Conservation (phyloP, 2,888 invertebrate genomes). For the Catocala sponsa region DNA sequence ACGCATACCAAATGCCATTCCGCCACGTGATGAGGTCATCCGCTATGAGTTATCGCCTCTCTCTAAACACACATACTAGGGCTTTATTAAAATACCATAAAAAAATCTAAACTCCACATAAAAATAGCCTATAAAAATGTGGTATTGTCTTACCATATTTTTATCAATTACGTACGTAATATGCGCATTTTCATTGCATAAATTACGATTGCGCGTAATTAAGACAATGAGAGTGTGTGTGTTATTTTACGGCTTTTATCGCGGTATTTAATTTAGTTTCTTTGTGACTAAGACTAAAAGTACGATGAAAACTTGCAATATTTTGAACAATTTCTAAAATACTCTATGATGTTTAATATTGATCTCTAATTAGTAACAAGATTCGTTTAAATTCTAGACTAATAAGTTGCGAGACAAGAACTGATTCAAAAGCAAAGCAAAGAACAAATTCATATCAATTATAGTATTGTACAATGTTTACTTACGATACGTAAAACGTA, state of each 20-base stretch:
- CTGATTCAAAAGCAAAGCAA: slow-evolving; percentile 24
- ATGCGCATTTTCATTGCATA: no score
- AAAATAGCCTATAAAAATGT: no score
- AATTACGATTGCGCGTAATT: no score
- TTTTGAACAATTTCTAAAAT: no score
- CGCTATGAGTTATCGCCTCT: slow-evolving; percentile 59
- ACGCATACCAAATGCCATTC: slow-evolving; percentile 71
- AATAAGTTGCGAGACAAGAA: slow-evolving; percentile 19
- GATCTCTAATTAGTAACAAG: neutral
- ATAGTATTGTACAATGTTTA: slow-evolving; percentile 36
- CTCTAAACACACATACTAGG: slow-evolving; percentile 64
- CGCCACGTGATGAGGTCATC: slow-evolving; percentile 60
- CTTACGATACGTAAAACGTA: slow-evolving; percentile 51
- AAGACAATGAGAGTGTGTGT: no score
- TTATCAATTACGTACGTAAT: no score
- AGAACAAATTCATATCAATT: neutral
- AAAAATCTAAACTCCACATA: slow-evolving; percentile 6
- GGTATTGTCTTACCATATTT: no score
- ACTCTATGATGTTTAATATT: no score
- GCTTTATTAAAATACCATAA: slow-evolving; percentile 52
- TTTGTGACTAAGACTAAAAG: no score
- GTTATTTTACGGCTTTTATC: no score
- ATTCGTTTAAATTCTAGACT: slow-evolving; percentile 9
- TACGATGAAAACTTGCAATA: no score
- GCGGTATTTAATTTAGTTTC: no score